Evolutionary conservation across 1,140 invertebrate genomes (phyloP).

Genomic region (Diabrotica undecimpunctata): DNA sequence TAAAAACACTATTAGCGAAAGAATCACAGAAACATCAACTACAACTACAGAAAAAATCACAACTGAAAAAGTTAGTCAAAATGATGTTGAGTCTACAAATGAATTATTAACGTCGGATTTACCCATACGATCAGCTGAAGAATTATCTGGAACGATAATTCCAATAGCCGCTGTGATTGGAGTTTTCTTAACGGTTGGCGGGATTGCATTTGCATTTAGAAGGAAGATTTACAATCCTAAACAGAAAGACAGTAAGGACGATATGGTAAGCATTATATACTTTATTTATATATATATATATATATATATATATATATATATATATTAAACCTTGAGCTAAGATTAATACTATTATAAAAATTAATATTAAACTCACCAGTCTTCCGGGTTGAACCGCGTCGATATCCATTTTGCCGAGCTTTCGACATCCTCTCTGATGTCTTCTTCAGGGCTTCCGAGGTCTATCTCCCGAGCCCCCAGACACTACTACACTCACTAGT

Average conservation of each 20-base stretch:
- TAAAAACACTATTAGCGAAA: slow-evolving; percentile 8
- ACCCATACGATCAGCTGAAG: slow-evolving; percentile 44
- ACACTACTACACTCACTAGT: too few relatives aligned
- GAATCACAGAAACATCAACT: slow-evolving; percentile 7
- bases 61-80: slow-evolving; percentile 3
- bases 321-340: too few relatives aligned
- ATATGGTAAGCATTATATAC: slow-evolving; percentile 51
- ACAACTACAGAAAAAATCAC: neutral
- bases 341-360: too few relatives aligned
- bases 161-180: slow-evolving; percentile 56
- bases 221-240: slow-evolving; percentile 55
- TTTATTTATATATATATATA: too few relatives aligned
- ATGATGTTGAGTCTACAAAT: slow-evolving; percentile 11
- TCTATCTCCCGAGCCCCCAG: too few relatives aligned
- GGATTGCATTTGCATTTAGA: slow-evolving; percentile 54
- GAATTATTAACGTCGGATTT: slow-evolving; percentile 31
- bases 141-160: slow-evolving; percentile 55
- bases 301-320: too few relatives aligned
- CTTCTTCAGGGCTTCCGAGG: too few relatives aligned
- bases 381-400: too few relatives aligned
- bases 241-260: slow-evolving; percentile 55
- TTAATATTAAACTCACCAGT: too few relatives aligned
- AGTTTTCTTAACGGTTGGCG: slow-evolving; percentile 54
- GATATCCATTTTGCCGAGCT: too few relatives aligned
- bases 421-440: too few relatives aligned